Evolutionary conservation across 2,888 invertebrate species (phyloP).

Genomic region (Merodon equestris): DNA sequence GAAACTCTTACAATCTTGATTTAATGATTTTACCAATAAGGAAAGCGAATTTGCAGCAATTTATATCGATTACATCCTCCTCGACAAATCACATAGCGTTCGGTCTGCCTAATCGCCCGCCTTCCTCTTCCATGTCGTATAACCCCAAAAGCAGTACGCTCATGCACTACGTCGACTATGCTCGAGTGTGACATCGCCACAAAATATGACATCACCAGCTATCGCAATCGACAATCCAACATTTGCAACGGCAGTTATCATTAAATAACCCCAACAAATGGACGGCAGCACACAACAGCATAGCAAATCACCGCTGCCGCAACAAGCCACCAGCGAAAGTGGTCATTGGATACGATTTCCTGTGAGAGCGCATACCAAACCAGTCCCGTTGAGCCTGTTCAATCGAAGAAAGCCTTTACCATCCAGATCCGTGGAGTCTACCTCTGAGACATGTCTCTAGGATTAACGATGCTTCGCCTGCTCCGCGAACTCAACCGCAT

Average conservation of each 20-base stretch:
- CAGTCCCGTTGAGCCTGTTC: constrained; percentile 39
- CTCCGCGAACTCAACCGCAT: constrained; percentile 7
- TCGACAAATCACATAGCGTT: neutral
- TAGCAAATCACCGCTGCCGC: neutral
- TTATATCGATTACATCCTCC: neutral
- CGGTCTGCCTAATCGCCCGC: constrained; percentile 17
- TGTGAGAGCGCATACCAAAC: constrained; percentile 12
- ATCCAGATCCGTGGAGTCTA: neutral
- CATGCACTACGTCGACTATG: neutral
- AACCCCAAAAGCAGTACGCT: neutral
- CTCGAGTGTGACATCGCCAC: constrained; percentile 28
- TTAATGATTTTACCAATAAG: no score
- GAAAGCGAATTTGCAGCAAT: no score
- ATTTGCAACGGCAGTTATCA: constrained; percentile 53
- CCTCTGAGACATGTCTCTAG: constrained; percentile 47
- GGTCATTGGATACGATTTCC: constrained; percentile 45
- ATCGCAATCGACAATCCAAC: constrained; percentile 40
- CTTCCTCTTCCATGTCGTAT: constrained; percentile 1
- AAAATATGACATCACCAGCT: constrained; percentile 56
- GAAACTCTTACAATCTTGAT: no score
- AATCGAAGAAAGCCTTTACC: constrained; percentile 21
- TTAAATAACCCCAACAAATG: constrained; percentile 46
- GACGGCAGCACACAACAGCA: neutral
- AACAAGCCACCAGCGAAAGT: constrained; percentile 53
- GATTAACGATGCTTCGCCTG: constrained; percentile 45